A percentile compares a stretch with the other conserved stretches of the same genome.
These are phyloP conservation scores for Cercocebus atys DNA, from an alignment of 2,113 vertebrate genomes.

Conservation along the genomic window DNA sequence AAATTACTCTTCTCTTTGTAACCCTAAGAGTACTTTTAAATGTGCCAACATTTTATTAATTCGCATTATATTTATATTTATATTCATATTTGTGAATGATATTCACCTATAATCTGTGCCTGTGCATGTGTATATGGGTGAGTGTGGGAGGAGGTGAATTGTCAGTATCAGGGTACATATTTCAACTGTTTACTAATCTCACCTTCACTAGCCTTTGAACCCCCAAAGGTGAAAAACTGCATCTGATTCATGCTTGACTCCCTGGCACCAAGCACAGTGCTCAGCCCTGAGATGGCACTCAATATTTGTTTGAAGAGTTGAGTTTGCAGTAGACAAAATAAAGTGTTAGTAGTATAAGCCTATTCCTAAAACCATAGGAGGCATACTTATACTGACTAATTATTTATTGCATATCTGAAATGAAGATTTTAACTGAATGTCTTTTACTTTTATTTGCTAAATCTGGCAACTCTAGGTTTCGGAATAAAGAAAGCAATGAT, in stretches of 20 bases:
- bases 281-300: neutral
- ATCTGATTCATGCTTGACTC: neutral
- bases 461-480: neutral
- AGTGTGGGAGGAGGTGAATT: neutral
- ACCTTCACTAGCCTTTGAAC: neutral
- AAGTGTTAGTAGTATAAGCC: neutral
- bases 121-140: neutral
- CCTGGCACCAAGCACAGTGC: too few species aligned
- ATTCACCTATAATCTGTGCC: neutral
- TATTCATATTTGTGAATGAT: neutral
- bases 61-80: neutral
- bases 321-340: neutral
- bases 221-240: neutral
- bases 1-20: neutral
- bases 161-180: neutral
- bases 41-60: neutral
- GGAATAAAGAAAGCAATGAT: neutral
- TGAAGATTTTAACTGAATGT: neutral
- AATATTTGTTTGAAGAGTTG: neutral
- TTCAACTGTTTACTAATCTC: neutral
- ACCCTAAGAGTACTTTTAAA: neutral
- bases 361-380: neutral
- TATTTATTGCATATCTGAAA: constrained; percentile 7
- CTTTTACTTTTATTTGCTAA: neutral
- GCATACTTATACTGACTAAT: neutral